These are phyloP conservation scores for Protosalanx chinensis DNA, from an alignment of 2,797 vertebrate genomes.

Conservation along the genomic window DNA sequence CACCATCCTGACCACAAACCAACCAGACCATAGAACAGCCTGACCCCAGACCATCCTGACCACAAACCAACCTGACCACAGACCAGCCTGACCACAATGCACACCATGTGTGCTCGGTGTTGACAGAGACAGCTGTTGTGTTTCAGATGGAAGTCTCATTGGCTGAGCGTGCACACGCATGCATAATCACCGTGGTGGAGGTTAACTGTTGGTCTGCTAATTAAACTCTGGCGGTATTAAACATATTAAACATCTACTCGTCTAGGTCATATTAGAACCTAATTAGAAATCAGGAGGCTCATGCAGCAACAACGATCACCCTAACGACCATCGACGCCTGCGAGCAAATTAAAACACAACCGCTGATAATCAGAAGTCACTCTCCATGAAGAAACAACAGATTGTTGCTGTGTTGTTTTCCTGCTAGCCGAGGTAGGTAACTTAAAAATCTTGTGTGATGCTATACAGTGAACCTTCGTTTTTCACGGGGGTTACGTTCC, in stretches of 20 bases:
- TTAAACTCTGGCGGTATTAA: constrained; percentile 58
- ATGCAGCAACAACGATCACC: constrained; percentile 44
- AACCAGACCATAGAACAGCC: no score
- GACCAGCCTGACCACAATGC: no score
- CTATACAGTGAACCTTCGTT: no score
- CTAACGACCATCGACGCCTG: constrained; percentile 42
- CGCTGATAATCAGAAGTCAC: not conserved
- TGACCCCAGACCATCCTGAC: no score
- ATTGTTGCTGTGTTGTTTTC: no score
- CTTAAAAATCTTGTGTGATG: not conserved
- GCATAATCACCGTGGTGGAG: constrained; percentile 58
- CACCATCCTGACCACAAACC: no score
- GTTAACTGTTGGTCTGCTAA: constrained; percentile 58
- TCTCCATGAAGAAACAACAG: not conserved
- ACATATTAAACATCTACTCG: constrained; percentile 55
- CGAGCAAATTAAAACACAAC: constrained; percentile 44
- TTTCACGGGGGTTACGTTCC: no score
- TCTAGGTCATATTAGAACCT: constrained; percentile 57
- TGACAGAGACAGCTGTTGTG: not conserved
- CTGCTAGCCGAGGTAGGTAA: no score
- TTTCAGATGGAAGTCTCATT: not conserved
- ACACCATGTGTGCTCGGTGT: no score
- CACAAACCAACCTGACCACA: no score
- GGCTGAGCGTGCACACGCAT: constrained; percentile 16
- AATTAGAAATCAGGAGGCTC: constrained; percentile 66